Conservation (phyloP, 2,888 invertebrate genomes). For the Cephus sareptanus region DNA sequence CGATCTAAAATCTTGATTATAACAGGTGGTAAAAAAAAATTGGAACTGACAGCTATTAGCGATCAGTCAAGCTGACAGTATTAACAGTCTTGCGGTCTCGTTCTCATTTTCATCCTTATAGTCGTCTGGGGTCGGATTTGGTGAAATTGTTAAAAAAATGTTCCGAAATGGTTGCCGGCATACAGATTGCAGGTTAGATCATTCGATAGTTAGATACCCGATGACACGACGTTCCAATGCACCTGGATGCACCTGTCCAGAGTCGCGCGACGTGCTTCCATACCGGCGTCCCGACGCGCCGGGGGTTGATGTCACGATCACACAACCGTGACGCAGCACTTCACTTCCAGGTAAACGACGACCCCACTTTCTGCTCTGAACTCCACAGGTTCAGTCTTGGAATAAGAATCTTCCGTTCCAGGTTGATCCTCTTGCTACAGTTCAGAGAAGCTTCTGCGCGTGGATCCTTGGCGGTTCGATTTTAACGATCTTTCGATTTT, state of each 20-base stretch:
- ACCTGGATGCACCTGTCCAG: constrained; percentile 54
- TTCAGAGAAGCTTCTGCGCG: not conserved
- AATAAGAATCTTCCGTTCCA: not conserved
- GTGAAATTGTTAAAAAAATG: not conserved
- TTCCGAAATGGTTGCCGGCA: not conserved
- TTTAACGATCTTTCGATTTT: not conserved
- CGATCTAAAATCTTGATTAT: constrained; percentile 15
- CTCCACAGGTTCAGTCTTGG: not conserved
- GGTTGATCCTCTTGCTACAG: not conserved
- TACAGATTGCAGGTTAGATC: not conserved
- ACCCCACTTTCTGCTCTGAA: not conserved
- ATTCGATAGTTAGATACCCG: not conserved
- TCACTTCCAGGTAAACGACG: constrained; percentile 25
- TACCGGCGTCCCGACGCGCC: constrained; percentile 3
- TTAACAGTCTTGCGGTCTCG: not conserved
- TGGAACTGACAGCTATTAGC: constrained; percentile 16
- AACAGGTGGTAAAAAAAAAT: constrained; percentile 31
- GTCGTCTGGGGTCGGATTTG: not conserved
- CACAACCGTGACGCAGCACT: constrained; percentile 21
- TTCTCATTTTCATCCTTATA: not conserved
- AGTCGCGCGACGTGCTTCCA: constrained; percentile 37
- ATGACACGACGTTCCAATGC: constrained; percentile 11
- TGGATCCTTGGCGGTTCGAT: not conserved
- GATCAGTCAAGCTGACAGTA: constrained; percentile 6
- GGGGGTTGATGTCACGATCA: constrained; percentile 15